Evolutionary conservation across 92 coral and sea anemone species (phyloP).

Genomic region (Epizoanthus rinbou): DNA sequence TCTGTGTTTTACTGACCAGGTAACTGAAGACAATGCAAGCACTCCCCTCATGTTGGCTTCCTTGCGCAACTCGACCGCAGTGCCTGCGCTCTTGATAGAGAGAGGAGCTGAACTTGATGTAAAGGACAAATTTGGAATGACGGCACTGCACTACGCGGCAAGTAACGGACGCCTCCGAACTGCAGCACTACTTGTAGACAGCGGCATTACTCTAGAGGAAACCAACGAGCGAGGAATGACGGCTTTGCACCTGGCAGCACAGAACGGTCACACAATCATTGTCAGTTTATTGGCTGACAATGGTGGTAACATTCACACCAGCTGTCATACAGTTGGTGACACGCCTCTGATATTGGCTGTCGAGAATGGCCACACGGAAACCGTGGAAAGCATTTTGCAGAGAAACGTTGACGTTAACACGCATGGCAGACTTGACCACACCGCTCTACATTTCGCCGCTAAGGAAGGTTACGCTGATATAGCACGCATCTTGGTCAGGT

Average conservation of each 20-base stretch:
- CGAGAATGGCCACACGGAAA: conserved; percentile 66
- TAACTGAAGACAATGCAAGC: conserved; percentile 2
- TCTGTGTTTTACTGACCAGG: conserved; percentile 80
- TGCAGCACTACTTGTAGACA: conserved; percentile 59
- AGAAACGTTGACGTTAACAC: conserved; percentile 65
- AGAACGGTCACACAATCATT: conserved; percentile 69
- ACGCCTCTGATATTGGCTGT: conserved; percentile 76
- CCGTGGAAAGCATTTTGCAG: conserved; percentile 61
- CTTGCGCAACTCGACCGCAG: conserved; percentile 57
- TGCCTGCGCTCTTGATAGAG: conserved; percentile 68
- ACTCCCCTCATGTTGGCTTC: conserved; percentile 84
- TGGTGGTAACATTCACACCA: conserved; percentile 69
- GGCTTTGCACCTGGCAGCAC: conserved; percentile 72
- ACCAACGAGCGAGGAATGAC: conserved; percentile 75
- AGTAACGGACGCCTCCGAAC: conserved; percentile 61
- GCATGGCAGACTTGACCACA: conserved; percentile 75
- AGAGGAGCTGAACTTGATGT: conserved; percentile 63
- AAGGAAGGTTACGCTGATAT: conserved; percentile 67
- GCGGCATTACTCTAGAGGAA: conserved; percentile 68
- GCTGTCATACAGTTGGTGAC: conserved; percentile 69
- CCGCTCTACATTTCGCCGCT: conserved; percentile 80
- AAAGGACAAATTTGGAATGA: conserved; percentile 66
- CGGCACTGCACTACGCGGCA: conserved; percentile 79
- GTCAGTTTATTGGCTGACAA: conserved; percentile 63
- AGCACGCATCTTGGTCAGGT: conserved; percentile 65